These are phyloP conservation scores for Myotis brandtii DNA, from an alignment of 2,113 vertebrate species.

Conservation along the genomic window DNA sequence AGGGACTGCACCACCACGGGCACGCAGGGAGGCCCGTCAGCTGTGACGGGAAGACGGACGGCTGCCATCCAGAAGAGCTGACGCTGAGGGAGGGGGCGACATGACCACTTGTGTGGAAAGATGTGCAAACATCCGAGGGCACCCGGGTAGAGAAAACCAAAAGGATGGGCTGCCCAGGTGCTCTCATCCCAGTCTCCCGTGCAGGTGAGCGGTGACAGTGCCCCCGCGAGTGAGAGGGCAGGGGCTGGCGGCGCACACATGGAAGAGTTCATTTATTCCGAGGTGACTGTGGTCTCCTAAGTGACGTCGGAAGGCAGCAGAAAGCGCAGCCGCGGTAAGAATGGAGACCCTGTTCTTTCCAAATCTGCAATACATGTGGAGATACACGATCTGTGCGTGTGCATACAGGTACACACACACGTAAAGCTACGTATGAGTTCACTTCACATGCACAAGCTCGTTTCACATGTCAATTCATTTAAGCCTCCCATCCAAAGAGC, in stretches of 20 bases:
- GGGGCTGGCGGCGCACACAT: no score
- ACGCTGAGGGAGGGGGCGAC: not conserved
- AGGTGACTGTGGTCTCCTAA: not conserved
- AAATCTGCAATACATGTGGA: not conserved
- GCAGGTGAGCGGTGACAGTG: no score
- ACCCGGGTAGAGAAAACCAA: not conserved
- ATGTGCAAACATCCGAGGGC: not conserved
- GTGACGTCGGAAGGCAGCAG: not conserved
- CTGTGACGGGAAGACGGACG: not conserved
- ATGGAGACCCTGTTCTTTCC: not conserved
- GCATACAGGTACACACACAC: not conserved
- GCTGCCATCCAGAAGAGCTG: not conserved
- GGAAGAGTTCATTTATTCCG: no score
- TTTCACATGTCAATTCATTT: not conserved
- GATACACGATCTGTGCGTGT: not conserved
- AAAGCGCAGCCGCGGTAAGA: not conserved
- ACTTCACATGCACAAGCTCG: not conserved
- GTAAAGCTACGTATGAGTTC: not conserved
- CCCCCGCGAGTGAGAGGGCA: no score
- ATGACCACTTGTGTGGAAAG: no score
- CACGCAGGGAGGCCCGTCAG: not conserved
- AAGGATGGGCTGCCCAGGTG: not conserved
- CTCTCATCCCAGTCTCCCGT: not conserved
- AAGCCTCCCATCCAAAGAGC: not conserved
- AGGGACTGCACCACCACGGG: not conserved